Evolutionary conservation across 2,797 vertebrate species (phyloP).

Genomic region (Melanotaenia trifasciata): DNA sequence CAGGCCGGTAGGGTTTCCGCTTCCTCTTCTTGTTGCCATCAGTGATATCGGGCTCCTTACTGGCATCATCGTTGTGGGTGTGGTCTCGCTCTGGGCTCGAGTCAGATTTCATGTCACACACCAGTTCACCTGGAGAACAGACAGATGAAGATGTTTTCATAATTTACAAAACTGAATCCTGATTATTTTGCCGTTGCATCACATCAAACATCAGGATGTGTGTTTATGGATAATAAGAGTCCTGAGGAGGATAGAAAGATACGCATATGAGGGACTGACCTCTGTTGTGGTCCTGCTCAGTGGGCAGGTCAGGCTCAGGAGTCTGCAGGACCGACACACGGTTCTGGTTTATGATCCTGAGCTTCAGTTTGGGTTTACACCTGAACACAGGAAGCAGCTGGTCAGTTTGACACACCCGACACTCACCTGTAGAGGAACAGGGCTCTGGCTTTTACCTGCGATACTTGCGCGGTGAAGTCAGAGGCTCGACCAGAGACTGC

Average conservation of each 20-base stretch:
- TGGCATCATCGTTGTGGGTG: conserved; percentile 82
- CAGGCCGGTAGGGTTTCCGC: conserved; percentile 95
- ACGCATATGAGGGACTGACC: conserved; percentile 74
- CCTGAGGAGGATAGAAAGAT: background rate
- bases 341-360: conserved; percentile 99
- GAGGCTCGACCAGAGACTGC: conserved; percentile 90
- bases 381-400: conserved; percentile 59
- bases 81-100: conserved; percentile 94
- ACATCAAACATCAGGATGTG: background rate
- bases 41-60: conserved; percentile 84
- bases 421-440: too few relatives aligned
- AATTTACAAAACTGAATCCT: background rate
- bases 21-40: conserved; percentile 93
- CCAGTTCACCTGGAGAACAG: conserved; percentile 75
- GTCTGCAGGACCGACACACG: conserved; percentile 97
- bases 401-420: background rate
- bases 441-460: conserved; percentile 60
- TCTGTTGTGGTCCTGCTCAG: conserved; percentile 88
- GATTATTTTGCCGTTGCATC: too few relatives aligned
- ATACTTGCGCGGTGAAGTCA: conserved; percentile 86
- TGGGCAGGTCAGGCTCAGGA: conserved; percentile 82
- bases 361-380: conserved; percentile 95
- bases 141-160: background rate
- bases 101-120: conserved; percentile 95
- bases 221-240: too few relatives aligned